Conservation (phyloP, 2,113 vertebrate species). For the Chaetorhynchus papuensis region DNA sequence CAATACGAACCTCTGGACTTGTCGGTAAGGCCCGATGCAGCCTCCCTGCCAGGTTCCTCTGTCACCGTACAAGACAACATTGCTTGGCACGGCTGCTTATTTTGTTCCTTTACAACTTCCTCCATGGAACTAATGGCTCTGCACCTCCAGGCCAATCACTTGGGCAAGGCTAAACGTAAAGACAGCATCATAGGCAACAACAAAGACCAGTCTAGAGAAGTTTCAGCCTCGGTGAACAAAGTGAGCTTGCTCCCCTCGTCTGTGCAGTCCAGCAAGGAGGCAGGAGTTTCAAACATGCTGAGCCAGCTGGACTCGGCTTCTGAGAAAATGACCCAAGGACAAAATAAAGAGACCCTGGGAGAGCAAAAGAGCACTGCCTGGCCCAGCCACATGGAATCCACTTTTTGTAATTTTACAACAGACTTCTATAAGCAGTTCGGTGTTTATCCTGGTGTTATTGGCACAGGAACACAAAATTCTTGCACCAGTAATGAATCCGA, state of each 20-base stretch:
- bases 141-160: constrained; percentile 94
- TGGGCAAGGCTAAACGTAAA: constrained; percentile 84
- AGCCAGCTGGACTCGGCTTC: constrained; percentile 64
- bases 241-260: constrained; percentile 59
- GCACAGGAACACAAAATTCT: constrained; percentile 73
- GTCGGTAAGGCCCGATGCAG: constrained; percentile 89
- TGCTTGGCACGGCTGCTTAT: constrained; percentile 94
- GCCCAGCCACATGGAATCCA: constrained; percentile 83
- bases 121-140: constrained; percentile 96
- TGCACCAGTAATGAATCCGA: constrained; percentile 67
- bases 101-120: constrained; percentile 94
- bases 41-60: constrained; percentile 87
- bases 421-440: constrained; percentile 95
- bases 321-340: constrained; percentile 75
- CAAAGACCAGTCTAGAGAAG: constrained; percentile 80
- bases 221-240: constrained; percentile 64
- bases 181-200: constrained; percentile 69
- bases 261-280: constrained; percentile 72
- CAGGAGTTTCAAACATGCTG: constrained; percentile 61
- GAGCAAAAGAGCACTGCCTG: constrained; percentile 80
- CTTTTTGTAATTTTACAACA: constrained; percentile 82
- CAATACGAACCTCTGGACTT: constrained; percentile 95
- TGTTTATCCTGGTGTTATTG: constrained; percentile 78
- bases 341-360: constrained; percentile 73
- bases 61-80: constrained; percentile 93